Evolutionary conservation across 2,797 vertebrate species (phyloP).

Genomic region (Scolopax rusticola): DNA sequence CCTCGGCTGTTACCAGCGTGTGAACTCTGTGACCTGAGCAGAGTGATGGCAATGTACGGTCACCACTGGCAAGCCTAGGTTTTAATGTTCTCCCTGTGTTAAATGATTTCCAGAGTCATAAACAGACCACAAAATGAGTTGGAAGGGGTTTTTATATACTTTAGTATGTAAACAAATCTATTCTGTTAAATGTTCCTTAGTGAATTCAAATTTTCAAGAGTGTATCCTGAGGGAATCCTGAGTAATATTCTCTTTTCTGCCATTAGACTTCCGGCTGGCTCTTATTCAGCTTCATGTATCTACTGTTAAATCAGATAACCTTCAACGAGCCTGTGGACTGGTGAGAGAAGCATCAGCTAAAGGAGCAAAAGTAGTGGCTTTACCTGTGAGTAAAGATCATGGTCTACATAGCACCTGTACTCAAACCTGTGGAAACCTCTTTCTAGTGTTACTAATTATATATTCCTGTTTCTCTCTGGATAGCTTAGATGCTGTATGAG

Average conservation of each 20-base stretch:
- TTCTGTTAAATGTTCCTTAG: not conserved
- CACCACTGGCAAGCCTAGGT: not conserved
- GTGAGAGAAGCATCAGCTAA: conserved; percentile 88
- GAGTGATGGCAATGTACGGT: rapidly evolving
- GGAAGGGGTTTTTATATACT: not conserved
- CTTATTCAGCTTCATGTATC: conserved; percentile 92
- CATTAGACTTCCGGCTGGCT: conserved; percentile 90
- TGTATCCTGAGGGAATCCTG: not conserved
- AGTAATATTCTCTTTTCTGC: conserved; percentile 11
- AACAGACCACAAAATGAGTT: not conserved
- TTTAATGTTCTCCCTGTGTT: not conserved
- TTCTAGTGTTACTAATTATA: not conserved
- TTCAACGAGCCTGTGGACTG: conserved; percentile 84
- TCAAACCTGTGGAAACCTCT: not conserved
- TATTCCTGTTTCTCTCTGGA: not conserved
- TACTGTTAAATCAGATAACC: conserved; percentile 88
- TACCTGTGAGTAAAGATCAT: conserved; percentile 88
- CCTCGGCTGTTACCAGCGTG: not conserved
- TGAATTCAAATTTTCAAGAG: not conserved
- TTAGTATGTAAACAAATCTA: not conserved
- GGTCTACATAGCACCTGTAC: not conserved
- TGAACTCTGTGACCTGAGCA: not conserved
- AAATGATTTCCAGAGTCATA: not conserved
- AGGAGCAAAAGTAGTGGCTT: conserved; percentile 88
- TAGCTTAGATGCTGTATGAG: not conserved